phyloP scores from a whole-genome alignment of 2,888 invertebrate species.

The Ectobius pallidus region DNA sequence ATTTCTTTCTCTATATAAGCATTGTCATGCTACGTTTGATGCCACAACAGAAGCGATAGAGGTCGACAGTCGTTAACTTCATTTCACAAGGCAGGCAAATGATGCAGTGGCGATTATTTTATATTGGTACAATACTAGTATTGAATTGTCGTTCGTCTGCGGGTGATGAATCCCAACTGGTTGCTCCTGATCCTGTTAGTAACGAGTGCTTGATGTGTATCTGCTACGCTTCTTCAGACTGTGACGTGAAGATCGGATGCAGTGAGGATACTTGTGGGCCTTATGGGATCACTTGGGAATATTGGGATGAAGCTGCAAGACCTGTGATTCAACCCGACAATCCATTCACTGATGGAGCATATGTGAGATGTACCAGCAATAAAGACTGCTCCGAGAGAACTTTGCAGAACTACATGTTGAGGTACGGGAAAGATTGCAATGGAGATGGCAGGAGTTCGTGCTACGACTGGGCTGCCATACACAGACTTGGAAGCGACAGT shows the following conservation, averaged over 20 bases:
- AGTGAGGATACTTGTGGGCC: not conserved
- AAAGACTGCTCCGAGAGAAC: not conserved
- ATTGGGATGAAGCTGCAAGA: not conserved
- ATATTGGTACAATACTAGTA: too few relatives aligned
- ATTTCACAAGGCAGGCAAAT: too few relatives aligned
- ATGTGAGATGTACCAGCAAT: not conserved
- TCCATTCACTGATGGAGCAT: not conserved
- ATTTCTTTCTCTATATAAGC: too few relatives aligned
- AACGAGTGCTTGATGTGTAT: not conserved
- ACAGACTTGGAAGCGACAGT: not conserved
- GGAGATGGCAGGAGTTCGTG: not conserved
- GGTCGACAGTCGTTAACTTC: too few relatives aligned
- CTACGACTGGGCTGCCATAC: not conserved
- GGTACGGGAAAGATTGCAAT: conserved; percentile 1
- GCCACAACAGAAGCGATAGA: too few relatives aligned
- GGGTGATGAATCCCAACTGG: not conserved
- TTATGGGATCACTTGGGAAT: not conserved
- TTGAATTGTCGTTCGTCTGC: too few relatives aligned
- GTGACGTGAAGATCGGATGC: not conserved
- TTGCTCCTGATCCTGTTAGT: not conserved
- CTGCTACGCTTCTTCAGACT: not conserved
- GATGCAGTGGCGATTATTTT: too few relatives aligned
- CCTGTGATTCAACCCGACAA: not conserved
- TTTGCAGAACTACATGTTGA: conserved; percentile 3
- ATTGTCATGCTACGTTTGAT: too few relatives aligned